These are phyloP conservation scores for Hemibagrus guttatus DNA, from an alignment of 2,797 vertebrate species.

Conservation along the genomic window DNA sequence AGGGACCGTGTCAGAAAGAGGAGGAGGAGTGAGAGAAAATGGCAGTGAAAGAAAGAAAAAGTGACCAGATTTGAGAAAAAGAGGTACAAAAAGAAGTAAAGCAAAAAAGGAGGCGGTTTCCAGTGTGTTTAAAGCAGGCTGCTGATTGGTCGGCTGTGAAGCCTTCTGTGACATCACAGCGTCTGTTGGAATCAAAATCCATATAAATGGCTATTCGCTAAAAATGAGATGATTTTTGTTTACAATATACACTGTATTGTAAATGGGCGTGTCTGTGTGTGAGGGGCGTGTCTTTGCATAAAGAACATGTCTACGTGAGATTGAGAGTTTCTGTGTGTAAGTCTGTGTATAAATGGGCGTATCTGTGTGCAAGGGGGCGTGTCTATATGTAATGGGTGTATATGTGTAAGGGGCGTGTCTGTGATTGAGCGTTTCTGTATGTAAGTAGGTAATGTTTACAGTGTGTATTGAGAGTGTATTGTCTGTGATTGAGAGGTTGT, in stretches of 20 bases:
- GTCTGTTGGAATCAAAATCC: neutral
- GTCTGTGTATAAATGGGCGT: no score
- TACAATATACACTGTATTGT: neutral
- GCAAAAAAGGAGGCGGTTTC: neutral
- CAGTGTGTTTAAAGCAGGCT: neutral
- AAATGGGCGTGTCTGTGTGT: no score
- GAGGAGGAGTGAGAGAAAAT: neutral
- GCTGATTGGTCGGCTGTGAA: neutral
- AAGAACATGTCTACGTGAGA: no score
- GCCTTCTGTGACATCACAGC: neutral
- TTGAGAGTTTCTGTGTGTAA: no score
- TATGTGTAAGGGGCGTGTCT: no score
- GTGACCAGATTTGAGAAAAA: neutral
- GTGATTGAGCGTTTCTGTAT: no score
- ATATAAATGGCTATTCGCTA: neutral
- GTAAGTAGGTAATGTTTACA: no score
- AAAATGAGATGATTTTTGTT: neutral
- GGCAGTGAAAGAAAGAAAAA: neutral
- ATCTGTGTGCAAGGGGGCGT: no score
- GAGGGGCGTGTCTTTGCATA: no score
- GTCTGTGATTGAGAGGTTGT: no score
- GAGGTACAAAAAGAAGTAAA: neutral
- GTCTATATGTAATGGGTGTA: no score
- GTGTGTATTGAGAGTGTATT: no score
- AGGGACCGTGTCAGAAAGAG: neutral